Evolutionary conservation across 2,888 invertebrate species (phyloP).

Genomic region (Macaria notata): DNA sequence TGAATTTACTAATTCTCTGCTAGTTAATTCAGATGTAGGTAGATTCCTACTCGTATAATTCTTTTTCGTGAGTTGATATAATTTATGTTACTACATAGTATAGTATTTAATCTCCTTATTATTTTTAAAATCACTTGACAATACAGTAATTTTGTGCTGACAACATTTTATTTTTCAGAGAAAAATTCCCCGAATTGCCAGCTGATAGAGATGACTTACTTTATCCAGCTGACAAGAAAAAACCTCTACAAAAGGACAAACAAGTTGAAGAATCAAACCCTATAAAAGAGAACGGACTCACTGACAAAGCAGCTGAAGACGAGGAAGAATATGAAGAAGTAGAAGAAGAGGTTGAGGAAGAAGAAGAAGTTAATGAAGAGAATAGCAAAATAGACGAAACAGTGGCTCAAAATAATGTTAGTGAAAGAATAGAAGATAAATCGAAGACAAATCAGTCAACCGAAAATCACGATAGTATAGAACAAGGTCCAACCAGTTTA

Average conservation of each 20-base stretch:
- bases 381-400: neutral
- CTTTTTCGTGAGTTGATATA: too few species aligned
- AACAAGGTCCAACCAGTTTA: neutral
- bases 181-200: conserved; percentile 48
- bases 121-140: too few species aligned
- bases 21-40: too few species aligned
- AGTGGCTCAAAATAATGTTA: neutral
- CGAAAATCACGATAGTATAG: neutral
- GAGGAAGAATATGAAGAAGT: conserved; percentile 10
- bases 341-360: conserved; percentile 5
- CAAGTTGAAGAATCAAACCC: conserved; percentile 28
- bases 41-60: too few species aligned
- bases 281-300: conserved; percentile 11
- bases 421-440: conserved; percentile 5
- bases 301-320: conserved; percentile 15
- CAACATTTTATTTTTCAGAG: conserved; percentile 41
- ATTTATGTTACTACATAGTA: too few species aligned
- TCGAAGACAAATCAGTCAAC: too few species aligned
- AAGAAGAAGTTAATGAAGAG: conserved; percentile 1
- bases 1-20: too few species aligned
- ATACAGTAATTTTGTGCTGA: neutral
- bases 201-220: conserved; percentile 6
- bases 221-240: conserved; percentile 10
- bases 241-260: neutral
- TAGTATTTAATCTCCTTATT: too few species aligned